A percentile compares a stretch with the other conserved stretches of the same genome.
Conservation (phyloP, 2,797 vertebrate genomes). For the Graptemys geographica region DNA sequence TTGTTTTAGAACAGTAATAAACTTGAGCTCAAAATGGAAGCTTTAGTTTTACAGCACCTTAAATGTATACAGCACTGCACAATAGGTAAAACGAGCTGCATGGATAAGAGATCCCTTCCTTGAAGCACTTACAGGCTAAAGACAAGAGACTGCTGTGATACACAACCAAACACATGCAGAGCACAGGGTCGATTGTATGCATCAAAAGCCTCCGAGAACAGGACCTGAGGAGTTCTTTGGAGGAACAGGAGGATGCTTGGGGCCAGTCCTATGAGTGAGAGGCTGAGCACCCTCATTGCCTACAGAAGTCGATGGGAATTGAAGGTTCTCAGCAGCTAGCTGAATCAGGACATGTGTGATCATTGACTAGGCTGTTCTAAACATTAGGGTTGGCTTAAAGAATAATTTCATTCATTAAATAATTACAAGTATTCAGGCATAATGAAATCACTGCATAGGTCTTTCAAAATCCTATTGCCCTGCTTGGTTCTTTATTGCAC, state of each 20-base stretch:
- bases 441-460: background rate
- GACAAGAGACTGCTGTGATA: background rate
- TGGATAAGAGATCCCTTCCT: background rate
- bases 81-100: fast-evolving
- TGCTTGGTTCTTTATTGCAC: background rate
- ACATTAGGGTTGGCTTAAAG: background rate
- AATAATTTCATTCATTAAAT: background rate
- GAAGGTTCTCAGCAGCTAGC: background rate
- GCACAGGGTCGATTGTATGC: background rate
- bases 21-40: background rate
- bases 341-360: background rate
- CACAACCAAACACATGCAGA: background rate
- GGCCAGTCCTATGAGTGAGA: background rate
- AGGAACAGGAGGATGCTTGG: background rate
- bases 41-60: background rate
- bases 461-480: background rate
- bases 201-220: background rate
- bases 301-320: background rate
- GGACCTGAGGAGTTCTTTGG: background rate
- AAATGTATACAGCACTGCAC: background rate
- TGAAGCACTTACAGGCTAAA: background rate
- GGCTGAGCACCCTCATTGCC: background rate
- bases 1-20: background rate
- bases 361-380: background rate
- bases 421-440: background rate